Evolutionary conservation across 2,888 invertebrate species (phyloP), one percentile per base, ranked within the genome.

Genomic region (Epistrophe eligans): DNA sequence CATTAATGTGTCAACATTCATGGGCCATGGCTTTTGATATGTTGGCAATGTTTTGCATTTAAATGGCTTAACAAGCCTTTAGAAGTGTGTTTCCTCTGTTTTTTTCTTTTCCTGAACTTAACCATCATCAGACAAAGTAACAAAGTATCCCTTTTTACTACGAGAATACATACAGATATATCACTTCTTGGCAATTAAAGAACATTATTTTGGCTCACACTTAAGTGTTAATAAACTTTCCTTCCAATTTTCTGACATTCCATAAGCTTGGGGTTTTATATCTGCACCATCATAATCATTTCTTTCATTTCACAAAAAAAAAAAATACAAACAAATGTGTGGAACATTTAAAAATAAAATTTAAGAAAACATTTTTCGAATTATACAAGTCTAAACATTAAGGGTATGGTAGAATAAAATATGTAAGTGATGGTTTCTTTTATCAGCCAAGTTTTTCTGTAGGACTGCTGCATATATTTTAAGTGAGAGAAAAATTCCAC

Each of bases 201-300:
- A 24, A 38, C 43, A 52, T 64, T 48, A 48, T 38, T 72, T 35
- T 66, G 50, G 73, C 50, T 60, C 66, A 74, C 50, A 52, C 80
- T 70, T 67, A 74, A 67, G 73, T 80, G 73, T 80, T 74, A 71
- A 82, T 70, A 77, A 71, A 82, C 55, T 71, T 77, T 38, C 28
- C 40, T 48, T 55, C 28, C 64, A 55, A 45, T 57, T 40, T 40
- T 64, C 35, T 45, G 45, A 45, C 32, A 38, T 77, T 82, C 64
- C 71, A 66, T 77, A 82, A 76, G 71, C 71, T 81, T 45, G 57
- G 55, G 11, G 70, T 50, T 76, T 71, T 77, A 81, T 81, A 24
- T 24, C 24, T 24, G 24, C 80, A 28, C 55, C 32, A n/a, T n/a
- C 40, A 40, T 45, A 58, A 62, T 45, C 60, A 52, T 55, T 57